These are phyloP conservation scores for Thelaira solivaga DNA, from an alignment of 2,888 invertebrate genomes.

Conservation along the genomic window DNA sequence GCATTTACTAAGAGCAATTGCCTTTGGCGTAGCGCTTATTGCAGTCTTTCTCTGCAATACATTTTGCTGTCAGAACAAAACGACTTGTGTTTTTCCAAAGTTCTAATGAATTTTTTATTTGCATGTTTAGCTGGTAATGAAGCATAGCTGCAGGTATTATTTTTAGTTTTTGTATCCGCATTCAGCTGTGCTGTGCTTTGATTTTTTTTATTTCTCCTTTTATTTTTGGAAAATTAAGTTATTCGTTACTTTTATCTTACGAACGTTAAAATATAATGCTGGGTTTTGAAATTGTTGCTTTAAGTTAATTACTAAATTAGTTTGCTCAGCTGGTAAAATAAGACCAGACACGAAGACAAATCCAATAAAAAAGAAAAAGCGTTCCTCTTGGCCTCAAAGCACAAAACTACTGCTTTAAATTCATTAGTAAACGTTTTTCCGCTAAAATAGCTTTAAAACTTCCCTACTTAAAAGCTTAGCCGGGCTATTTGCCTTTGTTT, in stretches of 20 bases:
- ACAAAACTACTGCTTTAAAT: too few species aligned
- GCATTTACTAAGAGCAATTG: too few species aligned
- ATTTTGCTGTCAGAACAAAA: neutral
- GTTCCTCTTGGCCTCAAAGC: too few species aligned
- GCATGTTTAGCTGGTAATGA: conserved; percentile 48
- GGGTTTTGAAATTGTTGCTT: conserved; percentile 8
- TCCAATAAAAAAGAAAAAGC: too few species aligned
- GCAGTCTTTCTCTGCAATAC: neutral
- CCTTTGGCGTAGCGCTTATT: neutral
- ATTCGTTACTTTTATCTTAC: conserved; percentile 47
- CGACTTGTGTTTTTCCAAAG: neutral
- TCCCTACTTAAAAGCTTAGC: too few species aligned
- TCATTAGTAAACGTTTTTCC: too few species aligned
- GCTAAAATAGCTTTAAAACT: too few species aligned
- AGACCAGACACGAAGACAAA: neutral
- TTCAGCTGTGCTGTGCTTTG: neutral
- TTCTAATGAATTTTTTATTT: conserved; percentile 48
- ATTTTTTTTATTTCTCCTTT: neutral
- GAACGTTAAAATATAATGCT: conserved; percentile 22
- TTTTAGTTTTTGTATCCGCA: neutral
- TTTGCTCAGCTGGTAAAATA: neutral
- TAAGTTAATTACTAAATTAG: conserved; percentile 3
- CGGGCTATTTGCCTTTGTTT: too few species aligned
- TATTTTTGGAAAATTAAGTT: conserved; percentile 47
- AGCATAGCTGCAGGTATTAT: conserved; percentile 13